These are phyloP conservation scores for Clytia hemisphaerica DNA, from an alignment of 30 jellyfish, hydroid and myxozoan species.

Conservation along the genomic window DNA sequence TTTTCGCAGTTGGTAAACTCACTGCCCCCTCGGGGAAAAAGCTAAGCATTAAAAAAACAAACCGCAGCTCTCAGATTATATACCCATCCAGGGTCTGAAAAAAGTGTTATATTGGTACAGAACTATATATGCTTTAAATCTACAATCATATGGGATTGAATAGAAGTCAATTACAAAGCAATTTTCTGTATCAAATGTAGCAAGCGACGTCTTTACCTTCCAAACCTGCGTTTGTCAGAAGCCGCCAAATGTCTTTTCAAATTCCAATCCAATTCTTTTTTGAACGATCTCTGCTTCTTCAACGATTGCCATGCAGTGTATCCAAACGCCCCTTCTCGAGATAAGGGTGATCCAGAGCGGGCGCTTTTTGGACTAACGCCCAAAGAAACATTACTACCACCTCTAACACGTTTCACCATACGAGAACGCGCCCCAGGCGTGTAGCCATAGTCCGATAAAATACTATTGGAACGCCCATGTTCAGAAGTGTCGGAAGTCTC, in stretches of 20 bases:
- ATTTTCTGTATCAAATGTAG: constrained; percentile 46
- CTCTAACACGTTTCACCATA: constrained; percentile 52
- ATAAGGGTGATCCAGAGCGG: constrained; percentile 61
- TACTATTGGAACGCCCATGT: constrained; percentile 56
- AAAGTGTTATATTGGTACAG: too few species aligned
- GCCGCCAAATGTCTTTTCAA: neutral
- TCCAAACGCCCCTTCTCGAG: constrained; percentile 59
- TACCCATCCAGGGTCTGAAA: too few species aligned
- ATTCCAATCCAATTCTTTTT: constrained; percentile 60
- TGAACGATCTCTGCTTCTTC: constrained; percentile 74
- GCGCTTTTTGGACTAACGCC: constrained; percentile 78
- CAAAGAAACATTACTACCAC: constrained; percentile 61
- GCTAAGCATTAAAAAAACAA: too few species aligned
- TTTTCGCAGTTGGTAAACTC: too few species aligned
- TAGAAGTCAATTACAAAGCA: too few species aligned
- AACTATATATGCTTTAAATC: too few species aligned
- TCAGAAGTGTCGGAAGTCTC: constrained; percentile 62
- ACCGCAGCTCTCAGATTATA: too few species aligned
- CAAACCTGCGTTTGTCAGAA: neutral
- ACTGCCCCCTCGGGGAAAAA: too few species aligned
- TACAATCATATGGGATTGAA: too few species aligned
- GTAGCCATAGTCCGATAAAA: constrained; percentile 49
- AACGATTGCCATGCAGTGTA: constrained; percentile 94
- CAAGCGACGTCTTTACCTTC: constrained; percentile 21
- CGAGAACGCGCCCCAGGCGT: constrained; percentile 40